phyloP scores from a whole-genome alignment of 2,797 vertebrate species.

The Leptoclinus maculatus region DNA sequence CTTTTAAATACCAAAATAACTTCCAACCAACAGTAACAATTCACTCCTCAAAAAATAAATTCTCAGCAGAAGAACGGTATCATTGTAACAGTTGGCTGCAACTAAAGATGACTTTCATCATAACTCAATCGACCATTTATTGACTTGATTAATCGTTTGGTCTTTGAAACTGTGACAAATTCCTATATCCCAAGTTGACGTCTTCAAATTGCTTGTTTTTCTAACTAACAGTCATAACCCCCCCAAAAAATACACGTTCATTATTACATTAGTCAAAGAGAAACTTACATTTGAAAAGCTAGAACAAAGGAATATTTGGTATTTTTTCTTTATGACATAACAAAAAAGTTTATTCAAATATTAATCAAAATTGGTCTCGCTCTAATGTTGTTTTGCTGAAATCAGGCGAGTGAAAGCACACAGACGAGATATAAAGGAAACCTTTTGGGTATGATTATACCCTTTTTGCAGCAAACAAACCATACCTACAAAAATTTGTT shows the following conservation, averaged over 20 bases:
- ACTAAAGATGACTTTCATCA: not conserved
- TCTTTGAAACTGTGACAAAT: not conserved
- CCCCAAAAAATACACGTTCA: not conserved
- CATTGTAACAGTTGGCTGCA: not conserved
- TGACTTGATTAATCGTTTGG: not conserved
- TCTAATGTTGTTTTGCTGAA: not conserved
- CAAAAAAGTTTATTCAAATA: not conserved
- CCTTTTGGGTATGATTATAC: not conserved
- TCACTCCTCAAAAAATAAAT: not conserved
- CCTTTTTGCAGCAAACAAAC: slow-evolving; percentile 17
- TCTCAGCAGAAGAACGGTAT: not conserved
- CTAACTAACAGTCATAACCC: not conserved
- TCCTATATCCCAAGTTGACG: not conserved
- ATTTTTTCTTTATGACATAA: not conserved
- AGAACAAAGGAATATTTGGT: not conserved
- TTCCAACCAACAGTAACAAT: not conserved
- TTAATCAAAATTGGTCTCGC: not conserved
- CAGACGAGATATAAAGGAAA: not conserved
- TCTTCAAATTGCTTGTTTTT: not conserved
- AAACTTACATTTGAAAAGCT: not conserved
- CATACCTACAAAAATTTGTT: slow-evolving; percentile 2
- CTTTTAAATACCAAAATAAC: too few relatives aligned
- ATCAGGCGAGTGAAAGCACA: not conserved
- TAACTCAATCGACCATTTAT: not conserved
- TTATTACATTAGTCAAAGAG: not conserved